Evolutionary conservation across 2,113 vertebrate species (phyloP).

Genomic region (Microcebus jonahi): DNA sequence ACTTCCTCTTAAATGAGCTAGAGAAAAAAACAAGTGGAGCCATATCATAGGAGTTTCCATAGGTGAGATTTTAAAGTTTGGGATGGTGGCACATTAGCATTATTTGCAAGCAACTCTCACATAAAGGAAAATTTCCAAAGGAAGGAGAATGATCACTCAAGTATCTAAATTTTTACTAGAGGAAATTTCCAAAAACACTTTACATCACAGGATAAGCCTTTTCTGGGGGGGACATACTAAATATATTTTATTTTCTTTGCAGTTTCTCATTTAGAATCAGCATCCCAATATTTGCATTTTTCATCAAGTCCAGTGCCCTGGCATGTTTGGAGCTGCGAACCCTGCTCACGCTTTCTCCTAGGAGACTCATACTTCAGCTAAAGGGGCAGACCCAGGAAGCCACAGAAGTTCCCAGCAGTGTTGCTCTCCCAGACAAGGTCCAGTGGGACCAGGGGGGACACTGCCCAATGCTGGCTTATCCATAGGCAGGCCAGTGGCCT

Average conservation of each 20-base stretch:
- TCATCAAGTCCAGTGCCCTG: not conserved
- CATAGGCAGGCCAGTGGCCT: not conserved
- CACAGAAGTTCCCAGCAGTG: not conserved
- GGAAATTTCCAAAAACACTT: not conserved
- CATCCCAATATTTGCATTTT: not conserved
- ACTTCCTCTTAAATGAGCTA: not conserved
- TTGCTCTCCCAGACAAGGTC: not conserved
- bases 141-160: not conserved
- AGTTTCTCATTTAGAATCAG: not conserved
- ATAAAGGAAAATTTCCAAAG: constrained; percentile 11
- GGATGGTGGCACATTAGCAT: not conserved
- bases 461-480: not conserved
- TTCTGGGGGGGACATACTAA: not conserved
- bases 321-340: not conserved
- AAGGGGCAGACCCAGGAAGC: not conserved
- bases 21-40: not conserved
- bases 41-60: not conserved
- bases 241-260: not conserved
- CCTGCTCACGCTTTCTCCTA: not conserved
- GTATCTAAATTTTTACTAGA: not conserved
- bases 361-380: not conserved
- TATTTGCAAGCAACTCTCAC: constrained; percentile 35
- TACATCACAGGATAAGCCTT: not conserved
- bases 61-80: not conserved
- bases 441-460: not conserved